phyloP scores from a whole-genome alignment of 2,888 invertebrate species.

The Caradrina kadenii region DNA sequence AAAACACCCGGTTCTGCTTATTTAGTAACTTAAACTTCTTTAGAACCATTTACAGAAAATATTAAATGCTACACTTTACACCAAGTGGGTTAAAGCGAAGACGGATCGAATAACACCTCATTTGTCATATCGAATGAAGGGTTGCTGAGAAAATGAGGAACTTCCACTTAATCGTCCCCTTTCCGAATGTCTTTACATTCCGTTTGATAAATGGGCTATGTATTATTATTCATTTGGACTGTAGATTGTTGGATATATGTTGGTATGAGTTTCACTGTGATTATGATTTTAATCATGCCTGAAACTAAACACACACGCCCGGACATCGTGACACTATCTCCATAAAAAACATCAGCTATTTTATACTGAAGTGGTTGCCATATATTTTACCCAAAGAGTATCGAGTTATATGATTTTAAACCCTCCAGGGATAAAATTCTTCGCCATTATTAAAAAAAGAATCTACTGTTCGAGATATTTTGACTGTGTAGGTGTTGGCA shows the following conservation, averaged over 20 bases:
- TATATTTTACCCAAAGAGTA: too few species aligned
- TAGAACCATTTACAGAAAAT: slow-evolving; percentile 11
- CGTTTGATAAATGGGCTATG: slow-evolving; percentile 54
- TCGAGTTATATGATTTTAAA: too few species aligned
- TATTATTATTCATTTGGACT: slow-evolving; percentile 37
- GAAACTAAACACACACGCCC: too few species aligned
- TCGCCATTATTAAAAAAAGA: too few species aligned
- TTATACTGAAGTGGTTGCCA: too few species aligned
- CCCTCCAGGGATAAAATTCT: too few species aligned
- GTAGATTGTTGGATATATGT: background rate
- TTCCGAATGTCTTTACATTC: slow-evolving; percentile 52
- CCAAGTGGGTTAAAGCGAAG: slow-evolving; percentile 31
- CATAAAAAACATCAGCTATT: too few species aligned
- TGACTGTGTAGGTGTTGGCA: too few species aligned
- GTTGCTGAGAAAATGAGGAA: slow-evolving; percentile 60
- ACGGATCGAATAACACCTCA: slow-evolving; percentile 58
- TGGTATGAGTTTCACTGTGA: background rate
- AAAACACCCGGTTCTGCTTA: too few species aligned
- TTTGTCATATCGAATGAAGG: slow-evolving; percentile 63
- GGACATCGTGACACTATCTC: too few species aligned
- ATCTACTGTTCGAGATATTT: too few species aligned
- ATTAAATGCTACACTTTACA: slow-evolving; percentile 30
- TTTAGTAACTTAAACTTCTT: too few species aligned
- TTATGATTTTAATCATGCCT: background rate
- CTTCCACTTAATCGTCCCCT: slow-evolving; percentile 49